Conservation (phyloP, 2,888 invertebrate genomes). For the Diaprepes abbreviatus region DNA sequence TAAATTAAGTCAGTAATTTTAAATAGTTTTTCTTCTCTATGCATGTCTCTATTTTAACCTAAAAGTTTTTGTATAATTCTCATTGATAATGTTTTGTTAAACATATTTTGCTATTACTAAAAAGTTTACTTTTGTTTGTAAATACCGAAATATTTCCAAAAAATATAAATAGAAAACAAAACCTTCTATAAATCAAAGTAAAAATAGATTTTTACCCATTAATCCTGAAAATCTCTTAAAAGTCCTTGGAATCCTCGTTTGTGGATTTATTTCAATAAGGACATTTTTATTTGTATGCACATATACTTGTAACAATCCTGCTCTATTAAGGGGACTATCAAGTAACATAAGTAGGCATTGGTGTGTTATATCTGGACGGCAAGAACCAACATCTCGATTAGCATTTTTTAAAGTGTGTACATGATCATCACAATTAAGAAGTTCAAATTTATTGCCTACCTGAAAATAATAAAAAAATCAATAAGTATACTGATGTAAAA, state of each 20-base stretch:
- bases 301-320: slow-evolving; percentile 96
- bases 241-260: slow-evolving; percentile 96
- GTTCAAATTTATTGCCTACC: slow-evolving; percentile 89
- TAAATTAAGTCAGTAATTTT: too few relatives aligned
- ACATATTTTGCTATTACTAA: too few relatives aligned
- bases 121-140: too few relatives aligned
- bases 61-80: too few relatives aligned
- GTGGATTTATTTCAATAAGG: slow-evolving; percentile 95
- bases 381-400: slow-evolving; percentile 88
- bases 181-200: too few relatives aligned
- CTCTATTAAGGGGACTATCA: slow-evolving; percentile 97
- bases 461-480: slow-evolving; percentile 63
- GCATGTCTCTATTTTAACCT: too few relatives aligned
- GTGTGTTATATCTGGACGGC: slow-evolving; percentile 97
- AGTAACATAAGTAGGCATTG: slow-evolving; percentile 97
- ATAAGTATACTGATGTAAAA: not conserved
- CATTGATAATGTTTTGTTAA: too few relatives aligned
- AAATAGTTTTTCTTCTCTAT: too few relatives aligned
- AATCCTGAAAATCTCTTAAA: slow-evolving; percentile 97
- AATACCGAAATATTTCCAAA: too few relatives aligned
- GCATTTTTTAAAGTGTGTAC: slow-evolving; percentile 85
- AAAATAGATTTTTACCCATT: slow-evolving; percentile 89
- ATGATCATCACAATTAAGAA: slow-evolving; percentile 96
- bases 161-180: too few relatives aligned
- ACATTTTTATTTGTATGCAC: slow-evolving; percentile 93